Base-by-base conservation (phyloP, 2,797 vertebrate genomes). In the Girardinus metallicus region DNA sequence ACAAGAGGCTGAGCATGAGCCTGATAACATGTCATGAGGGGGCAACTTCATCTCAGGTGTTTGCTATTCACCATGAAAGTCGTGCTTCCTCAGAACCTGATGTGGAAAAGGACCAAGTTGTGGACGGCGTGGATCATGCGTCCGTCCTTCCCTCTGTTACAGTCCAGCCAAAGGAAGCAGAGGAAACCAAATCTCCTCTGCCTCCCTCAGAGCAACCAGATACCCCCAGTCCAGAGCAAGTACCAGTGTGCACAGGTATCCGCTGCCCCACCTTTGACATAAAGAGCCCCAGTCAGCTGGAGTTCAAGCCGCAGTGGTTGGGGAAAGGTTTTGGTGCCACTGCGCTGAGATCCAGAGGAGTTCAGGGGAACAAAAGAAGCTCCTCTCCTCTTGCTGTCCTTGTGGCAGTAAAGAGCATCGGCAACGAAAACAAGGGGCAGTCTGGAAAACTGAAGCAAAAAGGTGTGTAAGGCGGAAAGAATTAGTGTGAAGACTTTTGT, bases 241-340 rank as follows among this genome's bases (percentile, higher is more conserved):
- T 76, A 13, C 85, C 86, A 79, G 76, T 43, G 46, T 34, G 36
- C 73, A 70, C 72, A 0, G 91, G 89, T 66, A 91, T 94, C 79
- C 92, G 80, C 64, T 94, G 92, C 75, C 95, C 93, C 80, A 94
- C 81, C 73, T 92, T 96, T n/a, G 94, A 95, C 64, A 34, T 93
- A 0, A 91, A 88, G 79, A 96, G 96, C 84, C 96, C 96, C 2
- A 96, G 96, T 89, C 96, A 96, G 85, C 89, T 90, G 62, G 94
- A 96, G 75, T 96, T 96, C 80, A 96, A 96, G 79, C 96, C 96
- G 0, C 96, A 97, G 91, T 96, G 96, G 96, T 84, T 96, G 77
- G 95, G 95, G 0, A 95, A 95, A 83, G 95, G 95, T 2, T 96
- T 96, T n/a, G 95, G 95, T 1, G 49, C 92, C 0, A 79, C 90